These are phyloP conservation scores for Lucinisca nassula DNA, from an alignment of 2,888 invertebrate species.

Conservation along the genomic window DNA sequence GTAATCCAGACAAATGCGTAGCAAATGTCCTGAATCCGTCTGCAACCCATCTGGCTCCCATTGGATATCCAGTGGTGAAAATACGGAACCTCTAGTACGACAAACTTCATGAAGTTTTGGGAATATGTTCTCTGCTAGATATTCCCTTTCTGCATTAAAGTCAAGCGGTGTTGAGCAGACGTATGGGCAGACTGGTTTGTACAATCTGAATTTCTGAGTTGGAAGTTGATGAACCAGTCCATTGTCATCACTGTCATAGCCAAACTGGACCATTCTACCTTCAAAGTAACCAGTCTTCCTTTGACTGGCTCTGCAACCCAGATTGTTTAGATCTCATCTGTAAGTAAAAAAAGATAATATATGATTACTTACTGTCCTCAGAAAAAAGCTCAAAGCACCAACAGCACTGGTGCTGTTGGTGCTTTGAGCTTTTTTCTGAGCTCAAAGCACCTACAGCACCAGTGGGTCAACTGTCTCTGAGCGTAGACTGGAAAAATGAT, in stretches of 20 bases:
- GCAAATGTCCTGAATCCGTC: slow-evolving; percentile 74
- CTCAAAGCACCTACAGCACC: too few relatives aligned
- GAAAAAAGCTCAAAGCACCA: too few relatives aligned
- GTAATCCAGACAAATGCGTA: slow-evolving; percentile 80
- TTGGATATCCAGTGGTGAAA: slow-evolving; percentile 83
- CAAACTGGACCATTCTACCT: slow-evolving; percentile 44
- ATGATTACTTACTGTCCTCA: too few relatives aligned
- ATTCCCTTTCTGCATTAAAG: slow-evolving; percentile 78
- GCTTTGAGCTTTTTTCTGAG: too few relatives aligned
- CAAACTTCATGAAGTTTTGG: slow-evolving; percentile 82
- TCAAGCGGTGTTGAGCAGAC: slow-evolving; percentile 82
- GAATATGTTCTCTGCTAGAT: slow-evolving; percentile 78
- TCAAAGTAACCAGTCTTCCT: not conserved
- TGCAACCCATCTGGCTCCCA: slow-evolving; percentile 80
- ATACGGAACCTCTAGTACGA: slow-evolving; percentile 79
- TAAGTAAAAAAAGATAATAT: not conserved
- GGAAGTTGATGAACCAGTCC: slow-evolving; percentile 39
- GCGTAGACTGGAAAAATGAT: too few relatives aligned
- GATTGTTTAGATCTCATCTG: not conserved
- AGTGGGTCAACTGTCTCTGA: too few relatives aligned
- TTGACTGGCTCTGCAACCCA: not conserved
- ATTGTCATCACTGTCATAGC: slow-evolving; percentile 65
- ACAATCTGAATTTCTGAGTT: slow-evolving; percentile 74
- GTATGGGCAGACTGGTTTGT: slow-evolving; percentile 80
- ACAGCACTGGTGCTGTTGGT: too few relatives aligned